Evolutionary conservation across 1,140 invertebrate species (phyloP), one percentile per base, ranked within the genome.

Genomic region (Brachionus asplanchnoidis): DNA sequence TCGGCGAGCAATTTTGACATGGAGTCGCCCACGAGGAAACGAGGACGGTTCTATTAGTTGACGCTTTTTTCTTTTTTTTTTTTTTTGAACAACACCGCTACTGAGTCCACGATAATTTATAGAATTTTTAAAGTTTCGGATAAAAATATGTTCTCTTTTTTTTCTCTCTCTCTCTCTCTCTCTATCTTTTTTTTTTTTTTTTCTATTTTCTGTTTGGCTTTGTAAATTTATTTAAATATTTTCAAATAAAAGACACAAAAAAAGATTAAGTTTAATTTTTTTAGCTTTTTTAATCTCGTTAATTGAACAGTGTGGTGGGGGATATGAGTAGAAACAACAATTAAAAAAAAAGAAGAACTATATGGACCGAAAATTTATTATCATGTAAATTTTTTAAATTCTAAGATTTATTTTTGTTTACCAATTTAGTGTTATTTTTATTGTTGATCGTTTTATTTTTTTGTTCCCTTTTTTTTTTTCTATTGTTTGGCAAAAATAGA

Each of bases 71-170:
- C 4, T 32, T n/a, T n/a, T n/a, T n/a, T n/a, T n/a, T n/a, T n/a
- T n/a, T n/a, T n/a, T n/a, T n/a, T n/a, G n/a, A 32, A 32, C 28
- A 32, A 40, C n/a, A 40, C 40, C 40, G 17, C 36, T 44, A 36
- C 36, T 73, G 20, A 73, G 68, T 42, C 68, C 68, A 73, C 68
- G 68, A 73, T 73, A 73, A 73, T 73, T 73, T 73, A 73, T 73
- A 73, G 68, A 73, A 73, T 73, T 73, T 73, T 68, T 68, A 73
- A 73, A 73, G 68, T 73, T 73, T 73, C 68, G 68, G 68, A 73
- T 73, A 73, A 17, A 68, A 68, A 68, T 73, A 4, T 32, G 3
- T 32, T 32, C 28, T 32, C 5, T 32, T 32, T 32, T 32, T 32
- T 32, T 32, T 32, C 28, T 32, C 6, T n/a, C n/a, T n/a, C n/a